Conservation (phyloP, 2,888 invertebrate species). For the Watsonalla cultraria region DNA sequence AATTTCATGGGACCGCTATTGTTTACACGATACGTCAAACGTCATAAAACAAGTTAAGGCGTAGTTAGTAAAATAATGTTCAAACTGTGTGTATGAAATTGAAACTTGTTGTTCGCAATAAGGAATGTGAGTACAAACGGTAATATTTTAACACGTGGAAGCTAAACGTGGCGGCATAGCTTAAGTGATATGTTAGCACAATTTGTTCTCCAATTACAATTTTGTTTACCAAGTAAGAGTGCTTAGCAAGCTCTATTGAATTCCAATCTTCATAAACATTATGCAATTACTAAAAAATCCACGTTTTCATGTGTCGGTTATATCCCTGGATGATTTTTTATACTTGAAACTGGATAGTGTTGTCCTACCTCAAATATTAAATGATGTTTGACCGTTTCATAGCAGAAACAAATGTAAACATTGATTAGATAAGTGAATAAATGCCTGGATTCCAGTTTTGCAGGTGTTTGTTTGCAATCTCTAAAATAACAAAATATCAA, state of each 20-base stretch:
- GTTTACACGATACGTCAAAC: constrained; percentile 21
- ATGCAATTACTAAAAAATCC: neutral
- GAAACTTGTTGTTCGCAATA: constrained; percentile 37
- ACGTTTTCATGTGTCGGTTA: neutral
- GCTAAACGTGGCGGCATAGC: constrained; percentile 26
- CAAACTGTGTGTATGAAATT: constrained; percentile 36
- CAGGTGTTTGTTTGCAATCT: too few relatives aligned
- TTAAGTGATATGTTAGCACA: neutral
- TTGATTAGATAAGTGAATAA: too few relatives aligned
- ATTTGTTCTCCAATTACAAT: constrained; percentile 2
- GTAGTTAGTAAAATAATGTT: constrained; percentile 27
- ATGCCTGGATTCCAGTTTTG: too few relatives aligned
- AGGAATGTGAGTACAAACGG: constrained; percentile 18
- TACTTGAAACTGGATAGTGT: neutral
- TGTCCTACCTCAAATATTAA: too few relatives aligned
- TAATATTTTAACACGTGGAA: constrained; percentile 30
- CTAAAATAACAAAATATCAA: too few relatives aligned
- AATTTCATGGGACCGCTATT: constrained; percentile 47
- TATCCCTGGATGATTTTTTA: neutral
- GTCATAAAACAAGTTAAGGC: constrained; percentile 18
- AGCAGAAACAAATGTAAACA: too few relatives aligned
- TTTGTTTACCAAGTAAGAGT: constrained; percentile 9
- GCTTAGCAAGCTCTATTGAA: neutral
- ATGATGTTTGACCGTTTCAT: too few relatives aligned
- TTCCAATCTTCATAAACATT: neutral